Evolutionary conservation across 1,140 invertebrate genomes (phyloP), one percentile per base, ranked within the genome.

Genomic region (Drosophila pruinosa): DNA sequence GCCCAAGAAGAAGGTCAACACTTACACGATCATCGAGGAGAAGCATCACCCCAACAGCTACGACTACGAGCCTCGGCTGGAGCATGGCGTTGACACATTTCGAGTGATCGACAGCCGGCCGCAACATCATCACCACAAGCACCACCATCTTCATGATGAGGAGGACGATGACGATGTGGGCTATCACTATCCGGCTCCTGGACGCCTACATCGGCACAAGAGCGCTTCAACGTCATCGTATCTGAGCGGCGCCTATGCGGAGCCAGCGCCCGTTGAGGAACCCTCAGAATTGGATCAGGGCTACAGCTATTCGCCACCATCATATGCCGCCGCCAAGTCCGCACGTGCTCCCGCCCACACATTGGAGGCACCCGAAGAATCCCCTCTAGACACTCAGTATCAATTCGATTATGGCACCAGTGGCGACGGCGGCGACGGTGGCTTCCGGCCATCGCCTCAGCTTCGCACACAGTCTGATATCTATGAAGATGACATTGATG

Each of bases 21-120:
- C 83, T 3, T 89, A 89, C n/a, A 89, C 83, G 2, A 77, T 89
- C 14, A 89, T 89, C 21, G 83, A 89, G 65, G 85, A 89, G 50
- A 62, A 78, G 28, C 75, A 89, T 26, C 48, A 50, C 1, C 39
- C 75, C 12, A 56, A 50, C 1, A 28, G 75, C 12, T 75, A 64
- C 15, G 71, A 81, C 3, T 82, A 73, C 19, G 72, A 69, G 41
- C 43, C 75, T 4, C 82, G 48, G 0, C 67, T 34, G 12, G 69
- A 89, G 17, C 75, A 73, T 31, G 28, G 19, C 28, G 75, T 89
- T 45, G 83, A 89, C 8, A 89, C 78, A 6, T 89, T 78, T 56
- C 57, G 72, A 0, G 79, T 89, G 48, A 83, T 86, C 19, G 78
- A 78, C 10, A 61, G 56, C 19, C 71, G 67, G 0, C 83, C 74